Evolutionary conservation across 2,113 vertebrate species (phyloP), one percentile per base, ranked within the genome.

Genomic region (Dasyurus viverrinus): DNA sequence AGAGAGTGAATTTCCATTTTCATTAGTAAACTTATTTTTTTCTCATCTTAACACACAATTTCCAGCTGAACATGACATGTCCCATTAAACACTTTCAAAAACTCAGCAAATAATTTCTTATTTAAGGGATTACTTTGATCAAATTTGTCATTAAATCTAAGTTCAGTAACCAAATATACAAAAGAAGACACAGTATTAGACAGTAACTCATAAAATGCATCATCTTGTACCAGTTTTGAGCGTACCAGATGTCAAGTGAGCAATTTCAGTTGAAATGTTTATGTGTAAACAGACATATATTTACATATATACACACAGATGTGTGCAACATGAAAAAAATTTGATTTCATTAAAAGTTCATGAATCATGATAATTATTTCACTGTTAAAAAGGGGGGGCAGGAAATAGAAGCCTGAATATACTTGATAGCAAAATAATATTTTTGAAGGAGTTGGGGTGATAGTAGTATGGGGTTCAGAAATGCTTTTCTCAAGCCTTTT

Each of bases 11-110:
- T 55, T 95, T 95, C 93, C 30, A 90, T 48, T 92, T 52, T 0
- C 91, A 96, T 54, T 97, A 96, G 25, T 50, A 94, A 95, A 57
- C 9, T 54, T 92, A 14, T 26, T 23, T n/a, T 54, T 36, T 47
- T 42, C 90, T 94, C 91, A 90, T 68, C 25, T 42, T 46, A 90
- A 50, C 10, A 84, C 19, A 22, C 0, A 93, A 10, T 47, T n/a
- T 94, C 11, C 48, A 93, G 95, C 68, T 90, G 48, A 42, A 93
- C 30, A 96, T 48, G 54, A 19, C 27, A 53, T 54, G 89, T 36
- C 90, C n/a, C 48, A 93, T 9, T 55, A 95, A 93, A 76, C 50
- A 2, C 46, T 93, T 94, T 24, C 68, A 97, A 50, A 19, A 22
- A 22, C n/a, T 19, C 6, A 8, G 19, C n/a, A 42, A 42, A 22